phyloP scores from a whole-genome alignment of 2,797 vertebrate species.

The Macrochelys suwanniensis region DNA sequence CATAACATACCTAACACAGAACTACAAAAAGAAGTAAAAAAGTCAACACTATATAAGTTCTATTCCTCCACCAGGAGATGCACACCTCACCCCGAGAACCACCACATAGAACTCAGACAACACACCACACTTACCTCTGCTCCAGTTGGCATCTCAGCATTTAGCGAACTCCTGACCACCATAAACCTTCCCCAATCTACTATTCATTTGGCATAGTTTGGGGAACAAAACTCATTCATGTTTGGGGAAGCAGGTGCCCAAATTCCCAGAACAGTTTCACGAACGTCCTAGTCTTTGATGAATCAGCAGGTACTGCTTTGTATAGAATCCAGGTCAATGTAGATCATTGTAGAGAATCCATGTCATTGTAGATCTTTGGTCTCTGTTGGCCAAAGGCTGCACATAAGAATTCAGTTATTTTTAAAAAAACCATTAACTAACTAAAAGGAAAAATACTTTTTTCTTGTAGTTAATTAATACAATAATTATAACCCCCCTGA shows the following conservation, averaged over 20 bases:
- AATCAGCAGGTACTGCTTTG: background rate
- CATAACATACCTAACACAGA: background rate
- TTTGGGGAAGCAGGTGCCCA: background rate
- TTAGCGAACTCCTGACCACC: background rate
- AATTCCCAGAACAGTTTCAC: background rate
- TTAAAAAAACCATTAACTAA: too few species aligned
- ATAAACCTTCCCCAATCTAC: background rate
- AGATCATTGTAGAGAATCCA: background rate
- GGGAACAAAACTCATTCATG: too few species aligned
- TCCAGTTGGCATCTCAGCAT: background rate
- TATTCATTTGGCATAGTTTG: too few species aligned
- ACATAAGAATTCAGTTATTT: background rate
- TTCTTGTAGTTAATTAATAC: too few species aligned
- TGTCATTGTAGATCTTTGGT: background rate
- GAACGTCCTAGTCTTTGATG: background rate
- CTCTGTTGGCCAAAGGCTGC: background rate
- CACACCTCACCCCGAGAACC: background rate
- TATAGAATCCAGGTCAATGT: background rate
- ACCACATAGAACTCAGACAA: too few species aligned
- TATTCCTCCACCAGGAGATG: background rate
- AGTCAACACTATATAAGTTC: background rate
- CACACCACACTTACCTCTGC: background rate
- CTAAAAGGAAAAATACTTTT: too few species aligned
- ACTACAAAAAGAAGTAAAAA: background rate
- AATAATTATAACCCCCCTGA: too few species aligned